phyloP scores from a whole-genome alignment of 2,113 vertebrate genomes.

The Hydrolagus affinis region DNA sequence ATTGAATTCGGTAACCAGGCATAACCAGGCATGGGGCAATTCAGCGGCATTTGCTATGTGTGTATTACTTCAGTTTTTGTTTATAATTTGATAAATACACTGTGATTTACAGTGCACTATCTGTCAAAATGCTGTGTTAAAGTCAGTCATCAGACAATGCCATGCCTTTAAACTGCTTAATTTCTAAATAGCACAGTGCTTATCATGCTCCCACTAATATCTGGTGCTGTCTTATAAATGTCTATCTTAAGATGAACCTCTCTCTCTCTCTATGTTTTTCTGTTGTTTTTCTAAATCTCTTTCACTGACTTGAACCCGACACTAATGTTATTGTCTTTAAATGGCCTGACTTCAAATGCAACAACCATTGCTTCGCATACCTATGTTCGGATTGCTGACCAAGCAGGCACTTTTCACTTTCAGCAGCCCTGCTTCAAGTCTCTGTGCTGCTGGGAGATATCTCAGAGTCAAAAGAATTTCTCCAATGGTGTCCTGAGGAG shows the following conservation, averaged over 20 bases:
- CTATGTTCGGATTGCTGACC: slow-evolving; percentile 36
- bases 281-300: neutral
- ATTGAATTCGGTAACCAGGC: too few species aligned
- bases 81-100: too few species aligned
- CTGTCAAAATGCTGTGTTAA: too few species aligned
- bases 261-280: neutral
- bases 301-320: neutral
- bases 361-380: slow-evolving; percentile 33
- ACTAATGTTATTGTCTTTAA: neutral
- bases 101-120: too few species aligned
- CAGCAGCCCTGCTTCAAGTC: slow-evolving; percentile 58
- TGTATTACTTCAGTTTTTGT: too few species aligned
- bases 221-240: too few species aligned
- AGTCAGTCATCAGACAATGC: too few species aligned
- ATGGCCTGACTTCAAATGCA: neutral
- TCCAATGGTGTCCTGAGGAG: slow-evolving; percentile 56
- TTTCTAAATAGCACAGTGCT: too few species aligned
- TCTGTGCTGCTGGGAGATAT: slow-evolving; percentile 61
- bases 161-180: too few species aligned
- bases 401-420: slow-evolving; percentile 48
- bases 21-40: too few species aligned
- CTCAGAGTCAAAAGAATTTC: slow-evolving; percentile 58
- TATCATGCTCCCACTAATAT: too few species aligned
- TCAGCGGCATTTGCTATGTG: too few species aligned
- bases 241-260: neutral